Evolutionary conservation across 2,888 invertebrate genomes (phyloP), one percentile per base, ranked within the genome.

Genomic region (Morinoia aosen): DNA sequence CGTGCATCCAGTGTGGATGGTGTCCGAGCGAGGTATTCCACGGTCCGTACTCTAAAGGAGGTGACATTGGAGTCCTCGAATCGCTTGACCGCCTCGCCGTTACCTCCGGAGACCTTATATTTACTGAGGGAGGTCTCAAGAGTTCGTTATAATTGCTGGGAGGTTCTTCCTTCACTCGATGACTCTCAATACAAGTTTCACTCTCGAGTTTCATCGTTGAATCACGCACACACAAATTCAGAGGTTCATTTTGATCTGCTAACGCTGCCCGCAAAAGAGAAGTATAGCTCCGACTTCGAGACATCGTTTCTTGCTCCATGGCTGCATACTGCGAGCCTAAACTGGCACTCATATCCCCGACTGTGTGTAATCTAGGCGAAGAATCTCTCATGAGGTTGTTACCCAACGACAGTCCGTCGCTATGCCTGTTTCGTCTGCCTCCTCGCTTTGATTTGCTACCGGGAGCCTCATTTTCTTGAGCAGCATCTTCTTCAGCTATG

Each of bases 351-450:
- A 95, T 91, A 61, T 95, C 61, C 19, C 93, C 76, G 61, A 58
- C 58, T n/a, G 99, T 99, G 0, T 99, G 98, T 97, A 99, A 99
- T 97, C 99, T 99, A 0, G 99, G 99, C 97, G 99, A 99, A 40
- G 99, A 98, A 0, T 99, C 99, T 96, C 99, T 98, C 88, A 99
- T 97, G 0, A 99, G 99, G 97, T 98, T 98, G 97, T 97, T 98
- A 97, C 99, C 98, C 95, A 99, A 97, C 0, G 99, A 99, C 98
- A 99, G 98, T 97, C 99, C 99, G 0, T 99, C 99, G 99, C 99
- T 99, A 97, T 7, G 97, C 97, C 97, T 96, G 97, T 97, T 97
- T 97, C 64, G 97, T 97, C 96, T 40, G 96, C 95, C 57, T 96
- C 95, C 76, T 96, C 95, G 56, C 61, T 40, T 95, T 76, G 95